These are phyloP conservation scores for Dunckerocampus dactyliophorus DNA, from an alignment of 2,113 vertebrate species.

Conservation along the genomic window DNA sequence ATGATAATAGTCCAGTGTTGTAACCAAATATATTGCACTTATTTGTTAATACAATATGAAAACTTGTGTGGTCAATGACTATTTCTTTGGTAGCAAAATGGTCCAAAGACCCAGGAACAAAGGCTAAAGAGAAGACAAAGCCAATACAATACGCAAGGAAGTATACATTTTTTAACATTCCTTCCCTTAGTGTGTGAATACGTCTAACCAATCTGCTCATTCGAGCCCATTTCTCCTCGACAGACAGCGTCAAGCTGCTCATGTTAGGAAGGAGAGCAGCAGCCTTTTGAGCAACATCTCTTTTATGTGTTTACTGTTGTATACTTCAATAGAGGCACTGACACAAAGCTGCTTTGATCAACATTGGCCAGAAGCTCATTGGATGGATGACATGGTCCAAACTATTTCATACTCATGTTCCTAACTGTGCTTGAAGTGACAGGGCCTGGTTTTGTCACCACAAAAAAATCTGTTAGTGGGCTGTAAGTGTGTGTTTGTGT, in stretches of 20 bases:
- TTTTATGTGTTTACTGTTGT: slow-evolving; percentile 65
- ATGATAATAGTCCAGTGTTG: too few relatives aligned
- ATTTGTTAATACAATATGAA: too few relatives aligned
- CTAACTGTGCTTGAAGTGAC: slow-evolving; percentile 39
- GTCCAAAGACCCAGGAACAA: too few relatives aligned
- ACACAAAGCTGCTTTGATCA: slow-evolving; percentile 74
- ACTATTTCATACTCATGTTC: slow-evolving; percentile 43
- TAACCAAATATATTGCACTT: too few relatives aligned
- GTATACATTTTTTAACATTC: too few relatives aligned
- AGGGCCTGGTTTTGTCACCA: not conserved
- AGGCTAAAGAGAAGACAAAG: too few relatives aligned
- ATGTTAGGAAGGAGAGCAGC: slow-evolving; percentile 35
- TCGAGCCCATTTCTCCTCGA: not conserved
- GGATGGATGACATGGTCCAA: slow-evolving; percentile 48
- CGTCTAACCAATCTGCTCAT: too few relatives aligned
- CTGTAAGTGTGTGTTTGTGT: not conserved
- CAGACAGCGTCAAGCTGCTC: slow-evolving; percentile 14
- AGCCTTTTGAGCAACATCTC: slow-evolving; percentile 49
- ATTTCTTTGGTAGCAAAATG: too few relatives aligned
- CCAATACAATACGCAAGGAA: too few relatives aligned
- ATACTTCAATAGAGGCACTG: slow-evolving; percentile 58
- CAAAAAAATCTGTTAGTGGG: slow-evolving; percentile 10
- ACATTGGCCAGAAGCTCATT: slow-evolving; percentile 51
- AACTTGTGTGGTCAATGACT: too few relatives aligned
- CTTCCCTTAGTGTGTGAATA: too few relatives aligned